These are phyloP conservation scores for Ectropis crepuscularia DNA, from an alignment of 2,888 invertebrate genomes.

Conservation along the genomic window DNA sequence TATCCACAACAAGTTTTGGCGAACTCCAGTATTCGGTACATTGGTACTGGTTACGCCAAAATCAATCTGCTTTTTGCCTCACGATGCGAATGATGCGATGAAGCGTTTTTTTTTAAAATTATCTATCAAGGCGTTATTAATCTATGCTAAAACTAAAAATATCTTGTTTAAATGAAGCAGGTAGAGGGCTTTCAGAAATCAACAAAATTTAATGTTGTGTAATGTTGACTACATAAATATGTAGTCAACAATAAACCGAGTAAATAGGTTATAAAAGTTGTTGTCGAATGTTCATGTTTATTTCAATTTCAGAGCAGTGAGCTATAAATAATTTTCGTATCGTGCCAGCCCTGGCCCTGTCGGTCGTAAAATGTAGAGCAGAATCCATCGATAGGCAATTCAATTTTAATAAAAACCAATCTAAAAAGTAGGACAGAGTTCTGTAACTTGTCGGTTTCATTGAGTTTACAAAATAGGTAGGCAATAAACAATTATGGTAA, in stretches of 20 bases:
- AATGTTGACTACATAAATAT: not conserved
- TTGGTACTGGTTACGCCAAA: no score
- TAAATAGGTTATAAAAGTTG: conserved; percentile 12
- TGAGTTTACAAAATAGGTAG: conserved; percentile 31
- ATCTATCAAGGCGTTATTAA: no score
- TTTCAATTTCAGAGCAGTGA: conserved; percentile 26
- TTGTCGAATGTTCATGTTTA: conserved; percentile 25
- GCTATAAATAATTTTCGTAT: conserved; percentile 33
- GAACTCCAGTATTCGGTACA: no score
- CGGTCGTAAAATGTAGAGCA: conserved; percentile 44
- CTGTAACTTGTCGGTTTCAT: conserved; percentile 43
- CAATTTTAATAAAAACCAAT: conserved; percentile 70
- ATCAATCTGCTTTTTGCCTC: no score
- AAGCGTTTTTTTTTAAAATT: no score
- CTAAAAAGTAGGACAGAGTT: conserved; percentile 65
- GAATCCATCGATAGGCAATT: conserved; percentile 60
- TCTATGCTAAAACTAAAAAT: no score
- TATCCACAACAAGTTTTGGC: no score
- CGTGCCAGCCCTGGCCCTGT: conserved; percentile 36
- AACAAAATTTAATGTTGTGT: not conserved
- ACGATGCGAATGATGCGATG: no score
- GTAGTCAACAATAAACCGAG: conserved; percentile 4
- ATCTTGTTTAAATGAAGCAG: no score
- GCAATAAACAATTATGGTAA: conserved; percentile 3
- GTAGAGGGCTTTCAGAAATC: no score